A percentile compares a stretch with the other conserved stretches of the same genome.
Conservation (phyloP, 2,888 invertebrate species). For the Prosopocoilus inquinatus region DNA sequence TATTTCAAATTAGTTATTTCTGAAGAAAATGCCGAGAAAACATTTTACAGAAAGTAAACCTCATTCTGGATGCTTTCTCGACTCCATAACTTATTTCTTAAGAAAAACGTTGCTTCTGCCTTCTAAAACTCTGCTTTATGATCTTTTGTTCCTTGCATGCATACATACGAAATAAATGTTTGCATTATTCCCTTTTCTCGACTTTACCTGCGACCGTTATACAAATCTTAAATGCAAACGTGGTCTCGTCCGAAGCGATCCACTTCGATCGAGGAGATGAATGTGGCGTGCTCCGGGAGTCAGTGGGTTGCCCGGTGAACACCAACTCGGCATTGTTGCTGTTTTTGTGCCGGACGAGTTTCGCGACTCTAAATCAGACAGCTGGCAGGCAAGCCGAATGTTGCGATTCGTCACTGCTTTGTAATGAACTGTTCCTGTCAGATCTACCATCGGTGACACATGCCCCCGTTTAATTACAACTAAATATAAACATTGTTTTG, state of each 20-base stretch:
- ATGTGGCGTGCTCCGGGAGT: constrained; percentile 16
- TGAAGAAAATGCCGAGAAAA: too few species aligned
- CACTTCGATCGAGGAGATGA: constrained; percentile 12
- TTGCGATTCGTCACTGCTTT: constrained; percentile 20
- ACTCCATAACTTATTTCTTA: neutral
- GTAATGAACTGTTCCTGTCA: neutral
- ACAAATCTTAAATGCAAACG: constrained; percentile 19
- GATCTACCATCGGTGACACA: neutral
- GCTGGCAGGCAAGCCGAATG: constrained; percentile 14
- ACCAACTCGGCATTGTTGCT: constrained; percentile 34
- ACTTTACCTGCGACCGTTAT: constrained; percentile 11
- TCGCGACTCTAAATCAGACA: constrained; percentile 36
- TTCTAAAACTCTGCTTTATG: too few species aligned
- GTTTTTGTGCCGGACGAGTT: constrained; percentile 40
- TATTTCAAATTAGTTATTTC: too few species aligned
- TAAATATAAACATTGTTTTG: neutral
- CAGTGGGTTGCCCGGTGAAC: constrained; percentile 32
- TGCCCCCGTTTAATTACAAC: neutral
- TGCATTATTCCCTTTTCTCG: constrained; percentile 7
- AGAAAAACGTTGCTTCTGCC: too few species aligned
- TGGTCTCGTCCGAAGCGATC: constrained; percentile 9
- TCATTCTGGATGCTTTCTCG: neutral
- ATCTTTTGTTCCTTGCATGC: too few species aligned
- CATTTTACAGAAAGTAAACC: neutral
- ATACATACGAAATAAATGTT: constrained; percentile 4